Conservation (phyloP, 2,113 vertebrate genomes). For the Corythornis cristatus region DNA sequence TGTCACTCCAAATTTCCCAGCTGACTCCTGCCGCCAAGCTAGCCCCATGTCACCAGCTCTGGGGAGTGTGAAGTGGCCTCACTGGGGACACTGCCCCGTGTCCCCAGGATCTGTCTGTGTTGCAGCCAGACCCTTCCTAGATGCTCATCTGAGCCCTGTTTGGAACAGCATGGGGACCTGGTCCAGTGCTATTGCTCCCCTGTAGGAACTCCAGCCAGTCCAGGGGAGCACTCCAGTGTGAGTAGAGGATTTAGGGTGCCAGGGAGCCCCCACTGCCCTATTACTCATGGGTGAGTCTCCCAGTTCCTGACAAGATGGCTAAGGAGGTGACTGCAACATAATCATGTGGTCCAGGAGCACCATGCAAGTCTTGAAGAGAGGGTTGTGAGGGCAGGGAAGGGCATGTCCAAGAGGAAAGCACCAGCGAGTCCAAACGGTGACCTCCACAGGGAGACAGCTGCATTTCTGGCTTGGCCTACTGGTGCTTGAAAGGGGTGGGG, state of each 20-base stretch:
- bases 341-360: rapidly evolving
- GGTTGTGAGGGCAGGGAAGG: neutral
- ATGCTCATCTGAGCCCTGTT: rapidly evolving
- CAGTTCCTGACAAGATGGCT: rapidly evolving
- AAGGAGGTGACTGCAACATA: neutral
- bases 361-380: neutral
- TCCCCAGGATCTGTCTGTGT: neutral
- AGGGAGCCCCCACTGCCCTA: rapidly evolving
- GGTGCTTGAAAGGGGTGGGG: neutral
- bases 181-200: neutral
- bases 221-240: neutral
- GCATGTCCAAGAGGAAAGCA: neutral
- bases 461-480: neutral
- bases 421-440: rapidly evolving
- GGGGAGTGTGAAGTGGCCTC: neutral
- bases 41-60: neutral
- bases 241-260: neutral
- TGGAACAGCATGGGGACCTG: neutral
- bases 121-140: rapidly evolving
- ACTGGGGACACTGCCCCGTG: rapidly evolving
- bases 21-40: neutral
- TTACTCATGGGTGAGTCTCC: rapidly evolving
- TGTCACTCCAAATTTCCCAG: neutral
- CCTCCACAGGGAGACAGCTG: rapidly evolving
- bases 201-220: neutral